Conservation (phyloP, 2,113 vertebrate species). For the Hippoglossus stenolepis region DNA sequence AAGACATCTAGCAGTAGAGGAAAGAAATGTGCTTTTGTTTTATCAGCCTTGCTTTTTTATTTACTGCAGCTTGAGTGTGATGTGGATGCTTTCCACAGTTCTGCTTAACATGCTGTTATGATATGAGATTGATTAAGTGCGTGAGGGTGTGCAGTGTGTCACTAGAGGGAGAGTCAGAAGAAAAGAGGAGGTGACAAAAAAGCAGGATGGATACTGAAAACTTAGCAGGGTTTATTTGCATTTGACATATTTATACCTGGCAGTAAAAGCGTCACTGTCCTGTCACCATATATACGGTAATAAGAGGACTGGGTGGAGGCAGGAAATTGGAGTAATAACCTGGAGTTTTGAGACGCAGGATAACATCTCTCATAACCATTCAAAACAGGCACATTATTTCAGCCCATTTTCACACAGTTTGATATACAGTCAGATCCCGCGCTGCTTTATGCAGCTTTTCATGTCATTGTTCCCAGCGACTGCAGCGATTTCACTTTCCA, state of each 20-base stretch:
- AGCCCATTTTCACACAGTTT: constrained; percentile 44
- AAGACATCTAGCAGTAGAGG: background rate
- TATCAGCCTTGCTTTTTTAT: background rate
- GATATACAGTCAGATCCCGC: constrained; percentile 55
- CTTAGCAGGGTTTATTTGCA: constrained; percentile 38
- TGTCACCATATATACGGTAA: constrained; percentile 14
- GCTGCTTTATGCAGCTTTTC: constrained; percentile 39
- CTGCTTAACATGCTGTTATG: constrained; percentile 51
- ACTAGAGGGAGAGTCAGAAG: constrained; percentile 26
- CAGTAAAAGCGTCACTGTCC: constrained; percentile 57
- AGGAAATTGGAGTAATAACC: constrained; percentile 56
- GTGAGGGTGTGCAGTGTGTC: constrained; percentile 45
- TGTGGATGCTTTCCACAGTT: constrained; percentile 45
- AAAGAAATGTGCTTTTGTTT: background rate
- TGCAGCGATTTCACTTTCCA: constrained; percentile 50
- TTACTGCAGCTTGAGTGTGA: constrained; percentile 4
- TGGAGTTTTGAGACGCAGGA: constrained; percentile 42
- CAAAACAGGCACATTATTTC: constrained; percentile 62
- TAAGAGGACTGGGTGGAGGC: constrained; percentile 14
- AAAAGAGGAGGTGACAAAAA: constrained; percentile 33
- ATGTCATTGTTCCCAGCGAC: constrained; percentile 48
- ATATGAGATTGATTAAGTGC: constrained; percentile 43
- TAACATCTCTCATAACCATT: constrained; percentile 69
- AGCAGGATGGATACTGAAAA: constrained; percentile 15
- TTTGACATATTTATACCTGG: constrained; percentile 35